These are phyloP conservation scores for Drosophila ercepeae DNA, from an alignment of 1,140 invertebrate genomes.

Conservation along the genomic window DNA sequence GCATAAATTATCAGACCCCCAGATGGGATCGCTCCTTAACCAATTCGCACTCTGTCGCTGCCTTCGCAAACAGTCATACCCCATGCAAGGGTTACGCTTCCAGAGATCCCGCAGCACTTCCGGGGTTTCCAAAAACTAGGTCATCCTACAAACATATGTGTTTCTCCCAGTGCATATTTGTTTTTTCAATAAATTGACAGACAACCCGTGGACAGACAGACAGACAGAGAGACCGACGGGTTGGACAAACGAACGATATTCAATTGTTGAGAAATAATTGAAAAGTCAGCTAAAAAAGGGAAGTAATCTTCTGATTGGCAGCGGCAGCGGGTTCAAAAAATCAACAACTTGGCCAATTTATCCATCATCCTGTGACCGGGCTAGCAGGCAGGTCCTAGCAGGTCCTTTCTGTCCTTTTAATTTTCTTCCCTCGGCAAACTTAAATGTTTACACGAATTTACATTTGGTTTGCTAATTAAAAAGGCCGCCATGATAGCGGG, in stretches of 20 bases:
- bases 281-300: neutral
- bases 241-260: neutral
- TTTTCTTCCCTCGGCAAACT: neutral
- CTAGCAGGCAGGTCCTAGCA: too few relatives aligned
- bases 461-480: conserved; percentile 51
- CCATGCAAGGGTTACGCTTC: conserved; percentile 16
- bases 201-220: too few relatives aligned
- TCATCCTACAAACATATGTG: neutral
- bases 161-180: too few relatives aligned
- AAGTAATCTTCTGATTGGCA: neutral
- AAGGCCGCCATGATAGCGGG: conserved; percentile 11
- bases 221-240: too few relatives aligned
- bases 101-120: neutral
- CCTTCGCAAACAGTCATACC: conserved; percentile 60
- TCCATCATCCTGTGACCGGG: neutral
- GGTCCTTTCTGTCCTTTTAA: too few relatives aligned
- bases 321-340: neutral
- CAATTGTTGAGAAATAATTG: neutral
- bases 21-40: neutral
- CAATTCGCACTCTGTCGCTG: conserved; percentile 8
- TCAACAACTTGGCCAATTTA: too few relatives aligned
- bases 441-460: conserved; percentile 4
- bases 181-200: neutral
- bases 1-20: conserved; percentile 60
- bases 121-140: neutral